A percentile compares a stretch with the other conserved stretches of the same genome.
phyloP scores from a whole-genome alignment of 2,888 invertebrate species.

The Dolomedes plantarius region DNA sequence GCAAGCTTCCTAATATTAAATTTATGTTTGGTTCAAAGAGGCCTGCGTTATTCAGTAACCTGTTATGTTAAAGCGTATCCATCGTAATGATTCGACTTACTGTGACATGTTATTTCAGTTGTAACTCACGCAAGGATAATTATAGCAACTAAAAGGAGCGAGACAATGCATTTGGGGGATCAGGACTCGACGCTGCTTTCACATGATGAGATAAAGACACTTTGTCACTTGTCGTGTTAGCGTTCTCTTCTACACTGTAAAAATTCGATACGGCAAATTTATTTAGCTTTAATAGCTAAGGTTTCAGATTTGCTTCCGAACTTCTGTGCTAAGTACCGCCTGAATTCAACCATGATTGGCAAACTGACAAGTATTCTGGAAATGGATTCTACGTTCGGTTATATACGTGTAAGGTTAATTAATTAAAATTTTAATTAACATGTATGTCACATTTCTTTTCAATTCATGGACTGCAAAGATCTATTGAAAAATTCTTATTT shows the following conservation, averaged over 20 bases:
- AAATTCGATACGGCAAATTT: constrained; percentile 4
- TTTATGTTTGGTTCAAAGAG: neutral
- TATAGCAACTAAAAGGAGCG: constrained; percentile 6
- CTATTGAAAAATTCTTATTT: too few relatives aligned
- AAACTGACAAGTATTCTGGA: neutral
- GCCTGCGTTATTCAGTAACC: neutral
- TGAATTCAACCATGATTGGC: neutral
- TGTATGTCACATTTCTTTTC: too few relatives aligned
- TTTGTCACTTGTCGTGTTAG: constrained; percentile 16
- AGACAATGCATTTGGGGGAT: constrained; percentile 7
- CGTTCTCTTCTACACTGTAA: neutral
- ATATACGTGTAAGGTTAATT: too few relatives aligned
- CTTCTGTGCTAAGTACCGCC: neutral
- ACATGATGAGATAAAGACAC: neutral
- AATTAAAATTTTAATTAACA: too few relatives aligned
- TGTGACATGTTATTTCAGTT: constrained; percentile 18
- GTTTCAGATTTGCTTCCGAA: neutral
- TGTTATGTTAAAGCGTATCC: constrained; percentile 18
- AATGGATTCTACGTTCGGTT: neutral
- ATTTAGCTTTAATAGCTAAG: neutral
- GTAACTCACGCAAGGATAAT: constrained; percentile 24
- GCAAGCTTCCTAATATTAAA: neutral
- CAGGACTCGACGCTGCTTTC: neutral
- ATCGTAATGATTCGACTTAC: constrained; percentile 8
- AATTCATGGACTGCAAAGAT: too few relatives aligned